Conservation (phyloP, 2,797 vertebrate species). For the Gallinago nigripennis region DNA sequence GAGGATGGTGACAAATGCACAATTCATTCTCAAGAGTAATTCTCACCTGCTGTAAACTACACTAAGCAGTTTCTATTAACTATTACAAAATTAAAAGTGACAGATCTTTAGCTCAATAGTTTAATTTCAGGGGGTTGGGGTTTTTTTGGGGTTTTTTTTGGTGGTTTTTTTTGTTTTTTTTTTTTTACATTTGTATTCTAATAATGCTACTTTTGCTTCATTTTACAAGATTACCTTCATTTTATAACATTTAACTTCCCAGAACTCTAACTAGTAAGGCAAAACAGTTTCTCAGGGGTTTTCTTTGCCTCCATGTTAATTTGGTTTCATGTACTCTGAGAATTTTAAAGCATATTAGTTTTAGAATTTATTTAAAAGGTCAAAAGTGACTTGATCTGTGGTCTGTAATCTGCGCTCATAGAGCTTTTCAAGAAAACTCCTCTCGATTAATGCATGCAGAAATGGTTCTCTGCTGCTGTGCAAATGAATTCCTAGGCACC, state of each 20-base stretch:
- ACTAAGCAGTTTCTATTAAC: background rate
- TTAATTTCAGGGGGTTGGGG: background rate
- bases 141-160: background rate
- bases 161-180: background rate
- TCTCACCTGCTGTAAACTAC: constrained; percentile 12
- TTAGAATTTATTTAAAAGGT: background rate
- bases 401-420: background rate
- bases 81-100: constrained; percentile 2
- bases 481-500: background rate
- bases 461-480: background rate
- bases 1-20: background rate
- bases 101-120: background rate
- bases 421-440: background rate
- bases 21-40: constrained; percentile 34
- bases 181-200: background rate
- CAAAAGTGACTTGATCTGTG: background rate
- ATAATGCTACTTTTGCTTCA: background rate
- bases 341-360: background rate
- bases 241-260: background rate
- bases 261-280: background rate
- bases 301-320: background rate
- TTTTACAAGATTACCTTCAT: background rate
- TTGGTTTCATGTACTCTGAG: background rate
- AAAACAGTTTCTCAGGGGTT: background rate
- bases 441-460: background rate